Evolutionary conservation across 2,888 invertebrate genomes (phyloP).

Genomic region (Platycheirus albimanus): DNA sequence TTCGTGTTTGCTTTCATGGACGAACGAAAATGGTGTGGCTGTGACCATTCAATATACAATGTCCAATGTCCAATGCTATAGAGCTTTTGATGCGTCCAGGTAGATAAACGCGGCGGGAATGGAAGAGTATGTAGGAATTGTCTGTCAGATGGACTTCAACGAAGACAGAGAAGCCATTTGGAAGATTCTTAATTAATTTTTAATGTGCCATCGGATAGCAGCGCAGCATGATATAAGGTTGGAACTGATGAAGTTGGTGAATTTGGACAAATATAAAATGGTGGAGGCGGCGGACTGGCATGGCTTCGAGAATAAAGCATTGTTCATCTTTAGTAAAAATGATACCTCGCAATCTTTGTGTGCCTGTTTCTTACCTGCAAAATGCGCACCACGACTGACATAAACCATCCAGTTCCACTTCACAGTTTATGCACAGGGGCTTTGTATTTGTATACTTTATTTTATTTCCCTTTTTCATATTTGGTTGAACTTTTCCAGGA

Average conservation of each 20-base stretch:
- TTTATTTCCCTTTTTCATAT: slow-evolving; percentile 33
- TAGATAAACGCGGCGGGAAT: too few relatives aligned
- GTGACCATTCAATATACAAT: neutral
- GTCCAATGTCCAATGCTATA: neutral
- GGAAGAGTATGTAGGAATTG: too few relatives aligned
- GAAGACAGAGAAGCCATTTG: slow-evolving; percentile 46
- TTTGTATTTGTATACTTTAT: slow-evolving; percentile 2
- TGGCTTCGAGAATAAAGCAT: neutral
- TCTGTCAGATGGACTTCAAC: slow-evolving; percentile 10
- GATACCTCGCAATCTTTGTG: too few relatives aligned
- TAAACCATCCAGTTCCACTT: slow-evolving; percentile 21
- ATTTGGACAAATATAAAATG: too few relatives aligned
- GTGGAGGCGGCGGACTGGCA: too few relatives aligned
- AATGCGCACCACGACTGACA: too few relatives aligned
- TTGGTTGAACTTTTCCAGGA: slow-evolving; percentile 50
- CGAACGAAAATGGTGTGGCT: neutral
- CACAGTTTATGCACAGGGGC: slow-evolving; percentile 10
- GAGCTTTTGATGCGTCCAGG: neutral
- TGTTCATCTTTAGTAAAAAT: neutral
- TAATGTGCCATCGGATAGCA: slow-evolving; percentile 45
- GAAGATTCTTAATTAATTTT: slow-evolving; percentile 64
- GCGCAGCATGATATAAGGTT: neutral
- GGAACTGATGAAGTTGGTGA: too few relatives aligned
- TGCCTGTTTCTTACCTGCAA: too few relatives aligned
- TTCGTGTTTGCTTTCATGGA: slow-evolving; percentile 7